Evolutionary conservation across 2,113 vertebrate species (phyloP), one percentile per base, ranked within the genome.

Genomic region (Chroicocephalus ridibundus): DNA sequence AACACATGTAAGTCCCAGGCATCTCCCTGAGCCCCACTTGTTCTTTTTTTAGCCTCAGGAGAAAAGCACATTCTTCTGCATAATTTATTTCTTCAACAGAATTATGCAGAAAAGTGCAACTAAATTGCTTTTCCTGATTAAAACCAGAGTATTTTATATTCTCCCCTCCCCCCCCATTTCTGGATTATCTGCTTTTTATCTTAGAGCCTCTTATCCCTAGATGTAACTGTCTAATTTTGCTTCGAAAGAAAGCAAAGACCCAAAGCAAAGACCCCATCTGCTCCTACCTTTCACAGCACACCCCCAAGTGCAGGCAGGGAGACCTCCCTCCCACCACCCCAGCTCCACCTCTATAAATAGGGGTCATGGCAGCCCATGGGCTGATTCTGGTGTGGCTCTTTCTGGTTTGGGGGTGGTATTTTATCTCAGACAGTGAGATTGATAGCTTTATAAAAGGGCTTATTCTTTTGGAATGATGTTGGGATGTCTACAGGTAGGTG

Each of bases 61-160:
- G 95, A 92, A 92, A 90, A 95, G 86, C 61, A 81, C 86, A 96
- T 94, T 94, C 90, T 90, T 94, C 86, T 88, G 80, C 94, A 96
- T 96, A 96, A 96, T 93, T 97, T 86, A 92, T 93, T 96, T 93
- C 94, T 95, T 86, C 80, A 92, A 86, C 64, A 95, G 86, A 94
- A 88, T 93, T 93, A 93, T 96, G 90, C 95, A 96, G 88, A 97
- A 94, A 95, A 94, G 79, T 86, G 88, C 72, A 95, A 95, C 82
- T 86, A 96, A 97, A 96, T 96, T 96, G 87, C 94, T 93, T 92
- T 93, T 96, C 86, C 92, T 96, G 95, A 95, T 95, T 96, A 94
- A 96, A 88, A 66, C 19, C 82, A 92, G 86, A 66, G 70, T 36
- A 49, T 86, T 92, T 93, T 84, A 51, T 40, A 93, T 75, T 78